A percentile compares a stretch with the other conserved stretches of the same genome.
Evolutionary conservation across 2,797 vertebrate species (phyloP).

Genomic region (Mus minutoides): DNA sequence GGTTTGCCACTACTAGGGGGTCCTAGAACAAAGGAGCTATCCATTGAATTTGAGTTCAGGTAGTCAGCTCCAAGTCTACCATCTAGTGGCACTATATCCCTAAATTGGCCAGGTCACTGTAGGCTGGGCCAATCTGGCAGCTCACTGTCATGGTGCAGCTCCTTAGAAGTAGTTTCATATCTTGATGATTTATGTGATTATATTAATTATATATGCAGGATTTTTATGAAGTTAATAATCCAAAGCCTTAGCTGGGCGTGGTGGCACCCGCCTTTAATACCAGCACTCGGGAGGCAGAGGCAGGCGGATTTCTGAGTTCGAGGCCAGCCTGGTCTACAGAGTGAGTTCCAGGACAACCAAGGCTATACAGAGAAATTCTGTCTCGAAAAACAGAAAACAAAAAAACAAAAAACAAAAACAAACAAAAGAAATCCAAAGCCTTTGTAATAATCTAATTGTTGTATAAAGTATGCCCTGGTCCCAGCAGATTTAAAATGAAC

Average conservation of each 20-base stretch:
- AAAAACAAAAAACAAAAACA: too few relatives aligned
- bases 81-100: not conserved
- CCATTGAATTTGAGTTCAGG: not conserved
- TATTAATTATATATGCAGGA: not conserved
- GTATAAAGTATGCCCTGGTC: not conserved
- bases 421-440: too few relatives aligned
- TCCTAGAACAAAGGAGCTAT: not conserved
- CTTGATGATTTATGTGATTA: not conserved
- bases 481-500: not conserved
- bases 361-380: too few relatives aligned
- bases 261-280: too few relatives aligned
- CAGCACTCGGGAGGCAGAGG: too few relatives aligned
- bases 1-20: not conserved
- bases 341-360: too few relatives aligned
- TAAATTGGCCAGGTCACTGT: not conserved
- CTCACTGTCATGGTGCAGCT: not conserved
- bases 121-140: not conserved
- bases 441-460: not conserved
- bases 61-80: not conserved
- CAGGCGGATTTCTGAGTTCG: too few relatives aligned
- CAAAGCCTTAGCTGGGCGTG: too few relatives aligned
- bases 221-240: not conserved
- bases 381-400: too few relatives aligned
- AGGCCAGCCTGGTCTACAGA: too few relatives aligned
- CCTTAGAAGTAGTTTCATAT: too few relatives aligned